Conservation (phyloP, 2,797 vertebrate species). For the Holocentrus rufus region DNA sequence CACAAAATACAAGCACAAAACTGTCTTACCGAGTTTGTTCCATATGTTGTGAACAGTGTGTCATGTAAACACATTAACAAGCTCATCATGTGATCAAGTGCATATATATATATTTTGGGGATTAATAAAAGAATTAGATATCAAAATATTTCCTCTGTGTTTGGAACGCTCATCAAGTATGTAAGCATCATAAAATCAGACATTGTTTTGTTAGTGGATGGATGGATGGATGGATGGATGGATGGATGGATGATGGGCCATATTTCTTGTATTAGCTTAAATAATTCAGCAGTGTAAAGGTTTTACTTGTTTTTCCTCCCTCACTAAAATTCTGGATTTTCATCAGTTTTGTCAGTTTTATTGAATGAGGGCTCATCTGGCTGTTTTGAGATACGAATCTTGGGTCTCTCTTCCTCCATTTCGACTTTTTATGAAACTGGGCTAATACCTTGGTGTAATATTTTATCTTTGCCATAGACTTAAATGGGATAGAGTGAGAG, state of each 20-base stretch:
- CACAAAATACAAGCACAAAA: too few relatives aligned
- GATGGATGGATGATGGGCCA: slow-evolving; percentile 54
- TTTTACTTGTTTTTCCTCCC: slow-evolving; percentile 19
- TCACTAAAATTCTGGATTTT: slow-evolving; percentile 23
- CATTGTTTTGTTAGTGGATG: slow-evolving; percentile 15
- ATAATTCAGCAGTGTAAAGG: slow-evolving; percentile 43
- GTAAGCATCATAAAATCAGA: slow-evolving; percentile 45
- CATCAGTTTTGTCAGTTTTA: slow-evolving; percentile 37
- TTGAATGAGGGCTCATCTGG: slow-evolving; percentile 19
- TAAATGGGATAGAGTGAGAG: slow-evolving; percentile 1
- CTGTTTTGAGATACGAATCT: slow-evolving; percentile 19
- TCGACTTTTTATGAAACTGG: slow-evolving; percentile 13
- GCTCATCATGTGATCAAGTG: too few relatives aligned
- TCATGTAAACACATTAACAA: too few relatives aligned
- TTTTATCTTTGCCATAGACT: slow-evolving; percentile 6
- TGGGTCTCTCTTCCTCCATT: slow-evolving; percentile 13
- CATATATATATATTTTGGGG: slow-evolving; percentile 24
- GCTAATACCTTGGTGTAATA: background rate
- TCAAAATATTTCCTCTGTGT: slow-evolving; percentile 41
- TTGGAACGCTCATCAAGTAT: slow-evolving; percentile 50
- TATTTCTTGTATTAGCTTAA: slow-evolving; percentile 43
- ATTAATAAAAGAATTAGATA: slow-evolving; percentile 43
- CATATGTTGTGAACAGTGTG: slow-evolving; percentile 19
- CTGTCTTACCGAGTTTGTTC: too few relatives aligned
- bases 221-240: slow-evolving; percentile 5